These are phyloP conservation scores for Acanthaster planci DNA, from an alignment of 35 echinoderm and acorn worm genomes.

Conservation along the genomic window DNA sequence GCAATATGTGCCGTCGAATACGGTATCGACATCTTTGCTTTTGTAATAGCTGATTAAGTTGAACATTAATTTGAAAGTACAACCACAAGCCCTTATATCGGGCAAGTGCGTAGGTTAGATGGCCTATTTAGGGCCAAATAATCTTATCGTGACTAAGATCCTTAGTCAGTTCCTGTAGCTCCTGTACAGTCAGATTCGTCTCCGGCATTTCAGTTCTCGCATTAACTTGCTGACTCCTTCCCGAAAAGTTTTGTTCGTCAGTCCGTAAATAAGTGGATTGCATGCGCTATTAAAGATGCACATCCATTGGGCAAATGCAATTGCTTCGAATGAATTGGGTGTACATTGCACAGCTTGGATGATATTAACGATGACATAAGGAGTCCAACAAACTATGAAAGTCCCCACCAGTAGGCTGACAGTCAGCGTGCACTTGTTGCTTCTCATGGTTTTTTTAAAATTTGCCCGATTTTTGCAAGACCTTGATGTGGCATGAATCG, in stretches of 20 bases:
- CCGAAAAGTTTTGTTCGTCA: conserved; percentile 19
- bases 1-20: no score
- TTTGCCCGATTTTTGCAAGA: neutral
- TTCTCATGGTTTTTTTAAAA: neutral
- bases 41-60: no score
- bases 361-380: conserved; percentile 1
- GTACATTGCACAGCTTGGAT: conserved; percentile 12
- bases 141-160: no score
- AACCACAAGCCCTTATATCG: no score
- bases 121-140: no score
- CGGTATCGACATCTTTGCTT: no score
- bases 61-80: no score
- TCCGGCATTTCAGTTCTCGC: neutral
- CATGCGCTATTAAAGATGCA: conserved; percentile 43
- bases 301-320: conserved; percentile 33
- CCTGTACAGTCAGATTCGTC: neutral
- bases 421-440: conserved; percentile 23
- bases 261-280: conserved; percentile 28
- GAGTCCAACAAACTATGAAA: conserved; percentile 35
- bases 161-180: no score
- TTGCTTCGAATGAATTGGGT: conserved; percentile 1
- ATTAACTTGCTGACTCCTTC: conserved; percentile 8
- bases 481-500: neutral
- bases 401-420: conserved; percentile 27
- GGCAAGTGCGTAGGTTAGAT: no score